Evolutionary conservation across 2,888 invertebrate genomes (phyloP).

Genomic region (Augiades crinisus): DNA sequence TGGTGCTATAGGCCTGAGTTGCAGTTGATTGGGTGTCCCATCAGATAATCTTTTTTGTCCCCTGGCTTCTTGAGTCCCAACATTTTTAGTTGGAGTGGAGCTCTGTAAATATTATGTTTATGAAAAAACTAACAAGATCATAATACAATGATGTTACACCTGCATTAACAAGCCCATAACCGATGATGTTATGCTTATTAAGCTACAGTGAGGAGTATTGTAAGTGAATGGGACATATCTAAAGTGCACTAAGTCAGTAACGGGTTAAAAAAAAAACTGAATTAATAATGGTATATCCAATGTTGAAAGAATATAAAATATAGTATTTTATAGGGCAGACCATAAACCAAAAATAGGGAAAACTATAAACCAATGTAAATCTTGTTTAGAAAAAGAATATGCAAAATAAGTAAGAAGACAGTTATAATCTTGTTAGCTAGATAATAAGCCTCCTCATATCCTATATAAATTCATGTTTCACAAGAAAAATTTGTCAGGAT

Average conservation of each 20-base stretch:
- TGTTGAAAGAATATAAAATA: too few relatives aligned
- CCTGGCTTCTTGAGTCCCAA: constrained; percentile 54
- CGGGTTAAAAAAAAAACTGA: too few relatives aligned
- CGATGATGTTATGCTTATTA: constrained; percentile 22
- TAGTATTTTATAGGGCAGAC: too few relatives aligned
- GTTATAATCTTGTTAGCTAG: too few relatives aligned
- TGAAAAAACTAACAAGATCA: neutral
- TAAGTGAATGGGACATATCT: neutral
- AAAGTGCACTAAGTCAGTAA: neutral
- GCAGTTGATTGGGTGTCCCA: constrained; percentile 69
- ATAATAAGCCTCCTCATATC: too few relatives aligned
- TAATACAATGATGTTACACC: neutral
- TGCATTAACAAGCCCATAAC: constrained; percentile 25
- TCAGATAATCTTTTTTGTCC: constrained; percentile 73
- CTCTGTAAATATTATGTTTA: constrained; percentile 47
- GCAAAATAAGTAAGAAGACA: too few relatives aligned
- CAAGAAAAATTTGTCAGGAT: too few relatives aligned
- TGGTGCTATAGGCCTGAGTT: constrained; percentile 70
- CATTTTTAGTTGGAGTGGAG: constrained; percentile 58
- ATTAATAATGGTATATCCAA: too few relatives aligned
- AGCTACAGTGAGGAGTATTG: neutral
- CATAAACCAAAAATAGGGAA: too few relatives aligned
- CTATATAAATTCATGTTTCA: too few relatives aligned
- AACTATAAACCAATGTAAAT: too few relatives aligned
- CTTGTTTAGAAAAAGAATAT: too few relatives aligned